Evolutionary conservation across 2,888 invertebrate species (phyloP).

Genomic region (Coenonympha glycerion): DNA sequence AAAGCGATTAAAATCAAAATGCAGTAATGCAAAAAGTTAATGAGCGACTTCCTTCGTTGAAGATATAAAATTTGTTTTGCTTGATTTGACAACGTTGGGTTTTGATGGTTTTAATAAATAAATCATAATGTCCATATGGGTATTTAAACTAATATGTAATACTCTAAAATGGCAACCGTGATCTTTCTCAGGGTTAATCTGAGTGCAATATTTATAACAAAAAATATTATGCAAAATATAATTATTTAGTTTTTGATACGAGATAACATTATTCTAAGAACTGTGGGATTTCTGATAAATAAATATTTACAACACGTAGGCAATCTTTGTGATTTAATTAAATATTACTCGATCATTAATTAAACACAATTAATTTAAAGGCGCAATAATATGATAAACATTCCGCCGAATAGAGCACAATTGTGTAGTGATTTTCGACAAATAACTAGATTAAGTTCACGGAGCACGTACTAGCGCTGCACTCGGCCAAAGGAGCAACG

Average conservation of each 20-base stretch:
- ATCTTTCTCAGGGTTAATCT: too few species aligned
- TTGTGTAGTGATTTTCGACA: slow-evolving; percentile 24
- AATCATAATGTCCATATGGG: too few species aligned
- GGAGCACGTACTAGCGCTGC: slow-evolving; percentile 33
- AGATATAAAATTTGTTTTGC: not conserved
- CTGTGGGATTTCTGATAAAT: too few species aligned
- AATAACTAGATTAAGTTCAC: slow-evolving; percentile 33
- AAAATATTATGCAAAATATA: not conserved
- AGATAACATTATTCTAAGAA: too few species aligned
- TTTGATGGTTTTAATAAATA: not conserved
- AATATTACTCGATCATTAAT: slow-evolving; percentile 2
- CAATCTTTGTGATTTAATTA: slow-evolving; percentile 1
- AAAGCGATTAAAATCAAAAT: slow-evolving; percentile 9
- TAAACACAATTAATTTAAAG: slow-evolving; percentile 2
- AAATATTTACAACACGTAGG: not conserved
- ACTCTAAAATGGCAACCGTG: too few species aligned
- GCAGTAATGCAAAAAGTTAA: not conserved
- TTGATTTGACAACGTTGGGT: not conserved
- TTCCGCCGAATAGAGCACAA: not conserved
- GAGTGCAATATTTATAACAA: too few species aligned
- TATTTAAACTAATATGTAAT: too few species aligned
- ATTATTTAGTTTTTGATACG: too few species aligned
- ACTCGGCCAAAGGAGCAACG: slow-evolving; percentile 53
- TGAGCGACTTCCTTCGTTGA: slow-evolving; percentile 3
- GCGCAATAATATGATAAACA: slow-evolving; percentile 23